A percentile compares a stretch with the other conserved stretches of the same genome.
Evolutionary conservation across 2,797 vertebrate species (phyloP).

Genomic region (Todus mexicanus): DNA sequence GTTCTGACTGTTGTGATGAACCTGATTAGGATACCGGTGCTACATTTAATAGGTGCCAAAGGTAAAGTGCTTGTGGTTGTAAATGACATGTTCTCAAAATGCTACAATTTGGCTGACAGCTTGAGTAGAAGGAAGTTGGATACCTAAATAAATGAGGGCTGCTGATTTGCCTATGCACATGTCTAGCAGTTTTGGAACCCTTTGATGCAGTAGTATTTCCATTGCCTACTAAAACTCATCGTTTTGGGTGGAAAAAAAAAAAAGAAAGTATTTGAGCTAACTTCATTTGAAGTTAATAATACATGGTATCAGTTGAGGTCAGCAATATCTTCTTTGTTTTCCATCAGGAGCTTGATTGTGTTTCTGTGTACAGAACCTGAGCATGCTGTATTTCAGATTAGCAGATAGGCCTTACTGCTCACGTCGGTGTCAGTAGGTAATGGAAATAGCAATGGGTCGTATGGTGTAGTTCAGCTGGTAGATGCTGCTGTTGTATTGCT

Average conservation of each 20-base stretch:
- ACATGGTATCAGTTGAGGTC: not conserved
- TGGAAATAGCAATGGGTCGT: not conserved
- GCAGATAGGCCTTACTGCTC: not conserved
- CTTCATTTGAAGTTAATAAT: not conserved
- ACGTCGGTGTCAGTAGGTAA: not conserved
- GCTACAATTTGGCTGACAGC: not conserved
- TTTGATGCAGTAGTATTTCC: not conserved
- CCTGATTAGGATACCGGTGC: not conserved
- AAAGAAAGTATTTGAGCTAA: not conserved
- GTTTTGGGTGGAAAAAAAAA: accelerated
- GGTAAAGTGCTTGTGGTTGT: not conserved
- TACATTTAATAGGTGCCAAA: not conserved
- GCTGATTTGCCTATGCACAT: not conserved
- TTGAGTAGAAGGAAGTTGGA: not conserved
- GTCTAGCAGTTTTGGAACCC: not conserved
- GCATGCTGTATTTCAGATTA: not conserved
- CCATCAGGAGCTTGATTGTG: not conserved
- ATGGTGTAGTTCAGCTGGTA: not conserved
- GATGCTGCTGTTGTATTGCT: not conserved
- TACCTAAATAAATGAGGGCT: not conserved
- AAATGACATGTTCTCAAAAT: not conserved
- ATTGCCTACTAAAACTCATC: not conserved
- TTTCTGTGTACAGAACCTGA: not conserved
- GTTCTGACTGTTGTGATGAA: not conserved
- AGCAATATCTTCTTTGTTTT: not conserved